Conservation (phyloP, 2,888 invertebrate species). For the Brachyptera putata region DNA sequence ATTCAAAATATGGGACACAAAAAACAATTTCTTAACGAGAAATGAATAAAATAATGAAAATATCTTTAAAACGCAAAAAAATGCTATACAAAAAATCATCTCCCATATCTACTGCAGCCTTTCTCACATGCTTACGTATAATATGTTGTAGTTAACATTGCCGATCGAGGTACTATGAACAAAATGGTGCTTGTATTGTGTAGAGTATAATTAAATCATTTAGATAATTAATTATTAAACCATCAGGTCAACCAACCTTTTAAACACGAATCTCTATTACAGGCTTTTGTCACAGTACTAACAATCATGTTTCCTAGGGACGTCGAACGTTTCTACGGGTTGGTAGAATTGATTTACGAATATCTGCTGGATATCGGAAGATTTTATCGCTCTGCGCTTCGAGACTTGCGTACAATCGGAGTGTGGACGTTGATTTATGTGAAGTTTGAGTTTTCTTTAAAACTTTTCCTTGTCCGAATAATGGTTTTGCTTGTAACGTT, state of each 20-base stretch:
- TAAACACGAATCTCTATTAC: slow-evolving; percentile 24
- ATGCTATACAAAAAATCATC: background rate
- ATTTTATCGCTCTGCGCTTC: background rate
- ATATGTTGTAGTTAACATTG: slow-evolving; percentile 1
- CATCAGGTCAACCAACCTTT: slow-evolving; percentile 10
- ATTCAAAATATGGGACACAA: slow-evolving; percentile 15
- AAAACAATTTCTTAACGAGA: background rate
- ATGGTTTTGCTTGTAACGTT: too few species aligned
- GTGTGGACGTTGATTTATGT: too few species aligned
- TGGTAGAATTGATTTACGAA: too few species aligned
- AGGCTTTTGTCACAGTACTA: slow-evolving; percentile 27
- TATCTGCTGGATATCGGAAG: background rate
- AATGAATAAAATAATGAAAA: background rate
- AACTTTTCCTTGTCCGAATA: background rate
- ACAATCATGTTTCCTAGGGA: slow-evolving; percentile 25
- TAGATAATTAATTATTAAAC: slow-evolving; percentile 15
- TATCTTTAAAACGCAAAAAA: slow-evolving; percentile 1
- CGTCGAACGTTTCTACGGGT: background rate
- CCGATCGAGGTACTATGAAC: background rate
- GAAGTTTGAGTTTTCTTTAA: background rate
- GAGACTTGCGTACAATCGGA: too few species aligned
- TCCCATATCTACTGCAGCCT: slow-evolving; percentile 13
- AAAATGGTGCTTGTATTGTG: slow-evolving; percentile 11
- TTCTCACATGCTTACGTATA: slow-evolving; percentile 3
- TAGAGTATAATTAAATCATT: background rate